Evolutionary conservation across 1,140 invertebrate genomes (phyloP).

Genomic region (Aphelenchoides besseyi): DNA sequence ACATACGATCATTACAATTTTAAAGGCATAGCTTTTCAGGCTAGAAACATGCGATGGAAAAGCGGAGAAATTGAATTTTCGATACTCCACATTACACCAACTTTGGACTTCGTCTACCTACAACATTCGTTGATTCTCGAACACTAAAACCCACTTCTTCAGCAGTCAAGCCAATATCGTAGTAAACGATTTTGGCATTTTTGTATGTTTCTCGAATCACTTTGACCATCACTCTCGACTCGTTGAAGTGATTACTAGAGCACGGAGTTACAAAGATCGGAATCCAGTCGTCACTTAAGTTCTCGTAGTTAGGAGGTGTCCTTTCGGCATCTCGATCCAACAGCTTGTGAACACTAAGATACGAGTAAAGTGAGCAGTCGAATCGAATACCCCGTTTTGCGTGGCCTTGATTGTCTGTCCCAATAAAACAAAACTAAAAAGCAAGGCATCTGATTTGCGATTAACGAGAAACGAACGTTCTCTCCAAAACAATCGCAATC

Average conservation of each 20-base stretch:
- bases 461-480: neutral
- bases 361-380: conserved; percentile 9
- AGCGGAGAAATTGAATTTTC: conserved; percentile 1
- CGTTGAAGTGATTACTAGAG: conserved; percentile 8
- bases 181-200: conserved; percentile 3
- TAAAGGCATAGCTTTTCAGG: conserved; percentile 11
- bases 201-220: conserved; percentile 11
- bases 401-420: neutral
- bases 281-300: neutral
- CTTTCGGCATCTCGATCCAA: neutral
- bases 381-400: neutral
- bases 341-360: neutral
- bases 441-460: neutral
- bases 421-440: conserved; percentile 11
- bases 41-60: conserved; percentile 10
- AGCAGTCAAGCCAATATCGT: conserved; percentile 10
- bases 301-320: neutral
- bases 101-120: conserved; percentile 12
- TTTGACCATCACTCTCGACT: neutral
- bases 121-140: no score
- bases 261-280: conserved; percentile 10
- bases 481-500: neutral
- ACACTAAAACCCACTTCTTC: neutral
- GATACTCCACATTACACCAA: conserved; percentile 13
- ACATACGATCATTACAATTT: conserved; percentile 13